Evolutionary conservation across 2,113 vertebrate genomes (phyloP), one percentile per base, ranked within the genome.

Genomic region (Carassius auratus): DNA sequence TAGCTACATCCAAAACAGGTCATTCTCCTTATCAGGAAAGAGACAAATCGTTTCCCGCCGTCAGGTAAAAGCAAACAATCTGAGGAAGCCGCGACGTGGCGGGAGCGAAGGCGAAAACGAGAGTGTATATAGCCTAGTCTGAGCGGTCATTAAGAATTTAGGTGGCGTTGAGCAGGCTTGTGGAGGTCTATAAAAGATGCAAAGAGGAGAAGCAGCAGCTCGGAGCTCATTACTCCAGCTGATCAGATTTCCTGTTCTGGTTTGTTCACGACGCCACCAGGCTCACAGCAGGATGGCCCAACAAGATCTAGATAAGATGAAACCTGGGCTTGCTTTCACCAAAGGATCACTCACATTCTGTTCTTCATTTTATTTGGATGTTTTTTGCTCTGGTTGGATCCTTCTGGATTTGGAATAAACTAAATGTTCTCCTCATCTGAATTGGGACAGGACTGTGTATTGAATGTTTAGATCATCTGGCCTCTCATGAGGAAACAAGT

Each of bases 151-250:
- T 88, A 88, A 86, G 87, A 86, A 88, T 88, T 88, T 86, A 88
- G 61, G 76, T 62, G 69, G 62, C 71, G 76, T 74, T 75, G 76
- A 85, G 82, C 85, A 81, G 82, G 52, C 69, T 79, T 69, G 87
- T 76, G 64, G 82, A 88, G 87, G 82, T 75, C 82, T 81, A 88
- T 88, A 84, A 88, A 88, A 86, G 85, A 88, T 86, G 87, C 69
- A 88, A 75, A 84, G 71, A 71, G 82, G 45, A 64, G 76, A 69
- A 81, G 75, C 71, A 84, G 76, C 79, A 86, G 79, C 87, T 84
- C 82, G 9, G 69, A 86, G 82, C 87, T 86, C 87, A 88, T 86
- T 86, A 88, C 78, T 81, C 76, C 87, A 81, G 87, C 69, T 86
- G 87, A 88, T 88, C 87, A 73, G 85, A 84, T 88, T 86, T 81